phyloP scores from a whole-genome alignment of 2,113 vertebrate genomes.

The Syngnathus floridae region DNA sequence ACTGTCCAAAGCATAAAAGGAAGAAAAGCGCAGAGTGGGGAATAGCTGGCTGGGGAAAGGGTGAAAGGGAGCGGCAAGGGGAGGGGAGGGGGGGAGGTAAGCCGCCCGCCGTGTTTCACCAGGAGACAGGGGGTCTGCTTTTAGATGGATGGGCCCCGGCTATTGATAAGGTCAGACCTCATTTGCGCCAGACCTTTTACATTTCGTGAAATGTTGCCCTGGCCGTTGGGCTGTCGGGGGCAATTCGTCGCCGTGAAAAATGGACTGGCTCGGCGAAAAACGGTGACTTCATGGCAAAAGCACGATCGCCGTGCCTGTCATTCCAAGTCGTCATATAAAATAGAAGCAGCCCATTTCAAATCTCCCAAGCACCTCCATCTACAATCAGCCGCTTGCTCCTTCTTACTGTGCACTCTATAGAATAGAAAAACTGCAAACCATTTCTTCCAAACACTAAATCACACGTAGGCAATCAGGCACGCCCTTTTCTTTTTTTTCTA shows the following conservation, averaged over 20 bases:
- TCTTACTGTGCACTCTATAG: not conserved
- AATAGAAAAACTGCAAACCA: conserved; percentile 22
- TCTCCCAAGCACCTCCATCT: conserved; percentile 24
- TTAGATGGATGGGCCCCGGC: conserved; percentile 78
- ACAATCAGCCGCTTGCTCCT: conserved; percentile 10
- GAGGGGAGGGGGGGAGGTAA: not conserved
- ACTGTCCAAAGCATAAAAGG: conserved; percentile 13
- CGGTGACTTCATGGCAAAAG: conserved; percentile 55
- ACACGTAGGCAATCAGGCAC: conserved; percentile 31
- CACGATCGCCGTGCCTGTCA: conserved; percentile 28
- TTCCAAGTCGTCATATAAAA: conserved; percentile 44
- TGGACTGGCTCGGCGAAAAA: conserved; percentile 67
- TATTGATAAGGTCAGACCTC: conserved; percentile 83
- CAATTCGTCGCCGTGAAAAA: conserved; percentile 72
- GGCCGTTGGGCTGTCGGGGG: conserved; percentile 74
- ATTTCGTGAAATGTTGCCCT: conserved; percentile 76
- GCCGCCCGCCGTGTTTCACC: conserved; percentile 33
- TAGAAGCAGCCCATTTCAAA: conserved; percentile 23
- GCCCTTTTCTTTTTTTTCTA: conserved; percentile 27
- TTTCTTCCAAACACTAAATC: conserved; percentile 32
- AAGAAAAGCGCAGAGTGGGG: conserved; percentile 23
- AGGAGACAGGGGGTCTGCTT: conserved; percentile 61
- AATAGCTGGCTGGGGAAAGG: conserved; percentile 32
- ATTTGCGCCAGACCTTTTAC: conserved; percentile 80
- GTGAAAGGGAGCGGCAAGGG: conserved; percentile 26